Evolutionary conservation across 2,113 vertebrate species (phyloP), one percentile per base, ranked within the genome.

Genomic region (Petrocephalus zakoni): DNA sequence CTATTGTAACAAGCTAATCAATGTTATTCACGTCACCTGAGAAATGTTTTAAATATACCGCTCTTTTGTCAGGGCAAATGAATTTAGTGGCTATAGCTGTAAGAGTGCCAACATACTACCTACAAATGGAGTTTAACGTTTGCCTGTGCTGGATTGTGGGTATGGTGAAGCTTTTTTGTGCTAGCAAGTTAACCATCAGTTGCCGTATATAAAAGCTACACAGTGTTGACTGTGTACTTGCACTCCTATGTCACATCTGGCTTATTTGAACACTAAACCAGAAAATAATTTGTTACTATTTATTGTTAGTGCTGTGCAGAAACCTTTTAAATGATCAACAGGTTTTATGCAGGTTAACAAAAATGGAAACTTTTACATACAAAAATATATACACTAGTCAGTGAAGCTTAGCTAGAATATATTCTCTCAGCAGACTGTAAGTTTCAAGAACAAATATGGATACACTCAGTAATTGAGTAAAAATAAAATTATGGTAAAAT

Each of bases 41-140:
- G 91, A 47, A 87, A 88, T 64, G 86, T 83, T 52, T 75, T 34
- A 46, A 47, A 34, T 46, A 0, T 89, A 87, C 88, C 82, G 52
- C 90, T 88, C 88, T 91, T 88, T 72, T 75, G 58, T 29, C 29
- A 51, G 47, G 90, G 86, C 84, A 46, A 87, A 78, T 7, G 82
- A 19, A 56, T 86, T 86, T 52, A 7, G 15, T 22, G 49, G 2
- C 42, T 53, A n/a, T 53, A 25, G 15, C 29, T 53, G 6, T 82
- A 37, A 75, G 49, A 64, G 22, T 25, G 83, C 51, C 78, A 49
- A n/a, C 7, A 21, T 51, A 34, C 21, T 47, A 58, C 84, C 83
- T 21, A 19, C 42, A 49, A 68, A 42, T 13, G 49, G 84, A 34
- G n/a, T 25, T 55, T 46, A 53, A 51, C 6, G 53, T 53, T 51